Evolutionary conservation across 1,140 invertebrate species (phyloP), one percentile per base, ranked within the genome.

Genomic region (Lepidurus packardi): DNA sequence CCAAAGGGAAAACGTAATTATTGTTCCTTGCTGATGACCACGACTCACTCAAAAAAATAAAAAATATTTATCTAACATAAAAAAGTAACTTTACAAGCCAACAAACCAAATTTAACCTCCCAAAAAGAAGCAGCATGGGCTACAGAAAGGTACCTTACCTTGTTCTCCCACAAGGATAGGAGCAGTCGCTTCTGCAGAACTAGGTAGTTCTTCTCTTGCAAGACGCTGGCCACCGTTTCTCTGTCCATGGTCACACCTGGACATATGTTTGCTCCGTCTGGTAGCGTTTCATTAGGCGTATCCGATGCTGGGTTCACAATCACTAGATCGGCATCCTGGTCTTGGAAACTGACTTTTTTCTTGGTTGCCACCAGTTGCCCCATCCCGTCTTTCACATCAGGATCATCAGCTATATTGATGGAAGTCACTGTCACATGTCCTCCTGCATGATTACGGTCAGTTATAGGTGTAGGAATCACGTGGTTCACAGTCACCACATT

Each of bases 391-490:
- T 21, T 13, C 16, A 21, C 53, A 11, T 65, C 13, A 21, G 53
- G 53, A 16, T 65, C 53, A 21, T 13, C 53, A 1, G 16, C 45
- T 65, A n/a, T 21, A 21, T 65, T 65, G 53, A 65, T 21, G n/a
- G 53, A 1, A 7, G 53, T 65, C 53, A 65, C 53, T n/a, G 53
- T 65, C 53, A 65, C 16, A 89, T 86, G 77, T 93, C 86, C 79
- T 87, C 85, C 79, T 91, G 89, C 80, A 93, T 83, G 53, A 65
- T 21, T 65, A 65, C 53, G 53, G 53, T 65, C 53, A 9, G 53
- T 65, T 65, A 65, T 7, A 21, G 16, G 53, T 10, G 53, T 65
- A 1, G 53, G 53, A 13, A 65, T 65, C 53, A 65, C 53, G 53
- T 65, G 53, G 21, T 65, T 65, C 13, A 65, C 53, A n/a, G 53